Percentiles rank a stretch among this genome's conserved stretches.
Conservation (phyloP, 1,140 invertebrate genomes). For the Sarcophaga peregrina region DNA sequence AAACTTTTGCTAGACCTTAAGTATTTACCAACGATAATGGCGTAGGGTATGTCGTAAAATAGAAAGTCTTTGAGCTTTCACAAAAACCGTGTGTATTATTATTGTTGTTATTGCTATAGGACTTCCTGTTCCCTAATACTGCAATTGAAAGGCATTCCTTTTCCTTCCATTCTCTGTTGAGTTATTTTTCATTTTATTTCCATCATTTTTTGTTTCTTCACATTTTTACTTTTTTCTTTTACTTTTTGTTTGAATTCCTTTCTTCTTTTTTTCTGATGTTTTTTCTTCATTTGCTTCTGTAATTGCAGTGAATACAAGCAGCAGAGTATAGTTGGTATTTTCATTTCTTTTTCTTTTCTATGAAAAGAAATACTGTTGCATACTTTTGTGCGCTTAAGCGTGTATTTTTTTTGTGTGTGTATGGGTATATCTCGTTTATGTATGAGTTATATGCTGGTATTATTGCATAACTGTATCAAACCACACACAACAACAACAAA, state of each 20-base stretch:
- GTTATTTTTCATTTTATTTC: too few relatives aligned
- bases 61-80: not conserved
- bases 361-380: conserved; percentile 30
- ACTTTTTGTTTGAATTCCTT: too few relatives aligned
- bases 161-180: not conserved
- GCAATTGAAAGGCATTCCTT: not conserved
- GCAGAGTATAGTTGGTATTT: too few relatives aligned
- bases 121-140: not conserved
- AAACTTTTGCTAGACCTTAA: not conserved
- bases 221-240: too few relatives aligned
- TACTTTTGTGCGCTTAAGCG: not conserved
- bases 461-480: conserved; percentile 26
- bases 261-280: too few relatives aligned
- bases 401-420: too few relatives aligned
- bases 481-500: not conserved
- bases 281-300: too few relatives aligned
- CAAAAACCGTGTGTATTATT: not conserved
- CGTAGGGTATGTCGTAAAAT: not conserved
- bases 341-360: too few relatives aligned
- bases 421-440: too few relatives aligned
- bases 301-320: too few relatives aligned
- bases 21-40: not conserved
- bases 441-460: not conserved
- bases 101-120: not conserved
- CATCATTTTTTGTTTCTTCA: too few relatives aligned